Conservation (phyloP, 2,797 vertebrate species). For the Ispidina picta region DNA sequence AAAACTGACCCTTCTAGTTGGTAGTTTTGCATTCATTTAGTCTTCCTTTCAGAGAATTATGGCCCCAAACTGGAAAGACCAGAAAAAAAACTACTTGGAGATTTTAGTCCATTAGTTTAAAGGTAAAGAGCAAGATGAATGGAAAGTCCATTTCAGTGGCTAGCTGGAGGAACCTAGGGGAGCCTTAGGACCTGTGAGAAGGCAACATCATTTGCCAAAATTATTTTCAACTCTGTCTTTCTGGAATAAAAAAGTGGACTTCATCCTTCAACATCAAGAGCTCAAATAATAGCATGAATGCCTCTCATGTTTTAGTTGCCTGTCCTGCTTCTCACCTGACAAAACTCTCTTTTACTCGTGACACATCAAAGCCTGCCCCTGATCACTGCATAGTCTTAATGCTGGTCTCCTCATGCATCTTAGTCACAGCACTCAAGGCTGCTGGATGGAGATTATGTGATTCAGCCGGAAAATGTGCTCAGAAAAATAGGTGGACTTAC, state of each 20-base stretch:
- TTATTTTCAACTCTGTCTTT: not conserved
- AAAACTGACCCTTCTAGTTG: not conserved
- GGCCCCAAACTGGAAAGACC: not conserved
- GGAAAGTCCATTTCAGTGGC: not conserved
- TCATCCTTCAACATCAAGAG: not conserved
- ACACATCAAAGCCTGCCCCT: not conserved
- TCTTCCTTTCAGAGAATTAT: not conserved
- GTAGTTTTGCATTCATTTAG: not conserved
- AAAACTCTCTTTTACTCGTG: not conserved
- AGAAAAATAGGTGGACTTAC: not conserved
- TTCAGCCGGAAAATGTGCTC: not conserved
- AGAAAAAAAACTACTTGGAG: not conserved
- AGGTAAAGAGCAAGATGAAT: not conserved
- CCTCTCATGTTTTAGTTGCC: not conserved
- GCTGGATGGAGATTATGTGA: not conserved
- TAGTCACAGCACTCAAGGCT: not conserved
- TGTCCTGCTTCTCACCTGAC: not conserved
- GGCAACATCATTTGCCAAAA: not conserved
- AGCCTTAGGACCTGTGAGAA: not conserved
- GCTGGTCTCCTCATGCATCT: not conserved
- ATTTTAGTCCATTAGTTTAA: not conserved
- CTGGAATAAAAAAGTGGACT: not conserved
- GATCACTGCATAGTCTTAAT: not conserved
- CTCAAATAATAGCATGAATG: fast-evolving
- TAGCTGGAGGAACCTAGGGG: not conserved